Conservation (phyloP, 2,797 vertebrate genomes). For the Nyctalus aviator region DNA sequence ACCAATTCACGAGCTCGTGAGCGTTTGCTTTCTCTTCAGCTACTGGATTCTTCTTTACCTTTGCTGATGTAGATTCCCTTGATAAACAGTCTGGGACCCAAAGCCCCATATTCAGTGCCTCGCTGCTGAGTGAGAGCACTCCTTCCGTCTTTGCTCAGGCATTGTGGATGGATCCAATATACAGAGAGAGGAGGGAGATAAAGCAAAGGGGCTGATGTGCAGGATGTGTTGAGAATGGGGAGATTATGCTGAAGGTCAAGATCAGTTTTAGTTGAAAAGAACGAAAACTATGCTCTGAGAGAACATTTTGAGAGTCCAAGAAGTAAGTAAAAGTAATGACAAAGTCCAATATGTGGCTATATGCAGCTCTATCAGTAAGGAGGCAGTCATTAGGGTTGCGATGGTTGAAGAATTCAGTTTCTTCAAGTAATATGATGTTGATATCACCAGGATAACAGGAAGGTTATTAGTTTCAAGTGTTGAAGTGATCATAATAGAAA, state of each 20-base stretch:
- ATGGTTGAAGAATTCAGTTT: not conserved
- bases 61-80: not conserved
- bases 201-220: not conserved
- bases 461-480: conserved; percentile 40
- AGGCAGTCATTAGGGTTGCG: not conserved
- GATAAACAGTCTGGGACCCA: not conserved
- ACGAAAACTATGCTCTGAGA: not conserved
- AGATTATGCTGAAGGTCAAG: not conserved
- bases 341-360: not conserved
- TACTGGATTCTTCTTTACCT: not conserved
- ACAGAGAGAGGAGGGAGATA: not conserved
- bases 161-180: not conserved
- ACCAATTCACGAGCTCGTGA: not conserved
- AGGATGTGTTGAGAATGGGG: not conserved
- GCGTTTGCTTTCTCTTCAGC: conserved; percentile 6
- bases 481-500: conserved; percentile 49
- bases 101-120: not conserved
- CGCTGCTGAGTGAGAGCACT: not conserved
- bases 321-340: conserved; percentile 5
- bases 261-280: not conserved
- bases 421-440: conserved; percentile 29
- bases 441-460: conserved; percentile 14
- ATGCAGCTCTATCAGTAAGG: not conserved
- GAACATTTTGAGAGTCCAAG: not conserved
- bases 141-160: not conserved